These are phyloP conservation scores for Syrista parreyssii DNA, from an alignment of 2,888 invertebrate species.

Conservation along the genomic window DNA sequence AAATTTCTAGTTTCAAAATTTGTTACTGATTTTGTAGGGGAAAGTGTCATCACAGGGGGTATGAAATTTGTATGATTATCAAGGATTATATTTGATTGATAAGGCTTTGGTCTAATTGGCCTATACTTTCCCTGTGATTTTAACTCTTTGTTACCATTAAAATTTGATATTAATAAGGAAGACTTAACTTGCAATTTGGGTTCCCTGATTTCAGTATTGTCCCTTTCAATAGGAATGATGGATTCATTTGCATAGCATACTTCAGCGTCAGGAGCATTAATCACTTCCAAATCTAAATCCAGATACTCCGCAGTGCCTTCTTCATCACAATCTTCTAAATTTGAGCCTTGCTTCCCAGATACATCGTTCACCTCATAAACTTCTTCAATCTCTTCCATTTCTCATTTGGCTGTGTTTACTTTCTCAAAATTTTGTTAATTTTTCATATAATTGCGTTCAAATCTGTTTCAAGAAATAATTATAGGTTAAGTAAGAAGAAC, in stretches of 20 bases:
- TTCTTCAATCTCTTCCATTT: constrained; percentile 18
- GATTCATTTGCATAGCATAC: constrained; percentile 15
- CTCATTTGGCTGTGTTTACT: background rate
- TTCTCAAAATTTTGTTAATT: background rate
- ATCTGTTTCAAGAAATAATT: background rate
- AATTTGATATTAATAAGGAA: background rate
- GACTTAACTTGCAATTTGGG: background rate
- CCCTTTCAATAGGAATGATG: background rate
- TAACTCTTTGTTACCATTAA: background rate
- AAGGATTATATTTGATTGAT: background rate
- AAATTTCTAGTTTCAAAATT: background rate
- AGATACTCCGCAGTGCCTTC: constrained; percentile 32
- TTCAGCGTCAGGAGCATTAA: constrained; percentile 18
- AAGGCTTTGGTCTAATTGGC: constrained; percentile 1
- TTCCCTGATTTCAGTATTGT: background rate
- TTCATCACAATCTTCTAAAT: constrained; percentile 22
- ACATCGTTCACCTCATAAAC: constrained; percentile 14
- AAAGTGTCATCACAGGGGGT: background rate
- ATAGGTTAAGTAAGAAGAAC: background rate
- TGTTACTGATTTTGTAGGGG: background rate
- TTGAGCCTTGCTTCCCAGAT: constrained; percentile 11
- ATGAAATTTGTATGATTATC: background rate
- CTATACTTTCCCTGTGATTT: background rate
- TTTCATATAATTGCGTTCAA: background rate
- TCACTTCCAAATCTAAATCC: constrained; percentile 32